Evolutionary conservation across 2,888 invertebrate species (phyloP), one percentile per base, ranked within the genome.

Genomic region (Zygothrica quintamaculata): DNA sequence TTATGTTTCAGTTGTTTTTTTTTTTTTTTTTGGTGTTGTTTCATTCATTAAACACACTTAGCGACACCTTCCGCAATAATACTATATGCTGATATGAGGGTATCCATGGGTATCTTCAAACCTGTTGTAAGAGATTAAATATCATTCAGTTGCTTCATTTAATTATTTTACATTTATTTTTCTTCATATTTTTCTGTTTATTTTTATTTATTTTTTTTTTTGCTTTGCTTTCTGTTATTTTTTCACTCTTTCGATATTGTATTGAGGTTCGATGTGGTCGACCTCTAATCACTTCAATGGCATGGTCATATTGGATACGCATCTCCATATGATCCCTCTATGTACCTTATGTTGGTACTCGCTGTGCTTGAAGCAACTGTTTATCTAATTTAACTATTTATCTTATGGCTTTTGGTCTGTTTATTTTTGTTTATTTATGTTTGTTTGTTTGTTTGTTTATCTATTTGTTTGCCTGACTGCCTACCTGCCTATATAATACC

Each of bases 31-130:
- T 34, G 22, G 36, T 68, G 48, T 59, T 48, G 39, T 29, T 37
- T 33, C 26, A 25, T 44, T 65, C 56, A 67, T 67, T 67, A 64
- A 65, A 65, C 57, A 58, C 69, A 69, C 60, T 71, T 69, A 60
- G 53, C 62, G 52, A 48, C 52, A 65, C 57, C 59, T 72, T 62
- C 64, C 56, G 64, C 66, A 42, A 58, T 55, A 55, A 16, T 31
- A 22, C 31, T 6, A 11, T 43, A 29, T 26, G n/a, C n/a, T n/a
- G n/a, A n/a, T 42, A 7, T 12, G 22, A 13, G 22, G 18, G 18
- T 3, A 22, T 22, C 11, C 26, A 26, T 13, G 18, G 18, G 5
- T 53, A 15, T 48, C 76, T 69, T 79, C 80, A 51, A 72, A 72
- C 77, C 46, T 61, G 72, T 80, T 78, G 66, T 76, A 67, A 11